Percentiles rank a stretch among this genome's conserved stretches.
Evolutionary conservation across 2,113 vertebrate species (phyloP).

Genomic region (Cathartes aura): DNA sequence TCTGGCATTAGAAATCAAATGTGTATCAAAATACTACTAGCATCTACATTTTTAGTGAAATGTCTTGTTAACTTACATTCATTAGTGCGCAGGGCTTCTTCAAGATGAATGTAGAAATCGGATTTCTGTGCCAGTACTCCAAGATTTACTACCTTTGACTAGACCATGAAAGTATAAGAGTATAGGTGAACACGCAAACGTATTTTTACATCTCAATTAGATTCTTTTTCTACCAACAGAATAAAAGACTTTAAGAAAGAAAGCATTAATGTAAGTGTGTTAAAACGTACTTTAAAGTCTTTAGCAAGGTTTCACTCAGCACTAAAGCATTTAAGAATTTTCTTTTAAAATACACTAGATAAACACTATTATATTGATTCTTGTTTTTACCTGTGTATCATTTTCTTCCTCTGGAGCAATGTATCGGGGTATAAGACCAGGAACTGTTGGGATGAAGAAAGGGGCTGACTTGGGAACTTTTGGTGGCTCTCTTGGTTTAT

Average conservation of each 20-base stretch:
- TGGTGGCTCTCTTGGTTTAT: constrained; percentile 89
- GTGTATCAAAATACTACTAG: neutral
- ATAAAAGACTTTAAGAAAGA: neutral
- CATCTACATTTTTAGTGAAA: neutral
- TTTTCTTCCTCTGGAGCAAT: constrained; percentile 57
- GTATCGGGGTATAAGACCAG: constrained; percentile 89
- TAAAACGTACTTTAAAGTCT: neutral
- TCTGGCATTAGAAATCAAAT: neutral
- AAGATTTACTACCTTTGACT: constrained; percentile 90
- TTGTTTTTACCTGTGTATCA: constrained; percentile 74
- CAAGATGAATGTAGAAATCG: constrained; percentile 83
- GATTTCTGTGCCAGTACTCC: constrained; percentile 87
- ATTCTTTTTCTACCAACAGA: neutral
- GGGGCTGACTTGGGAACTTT: constrained; percentile 86
- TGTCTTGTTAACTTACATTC: constrained; percentile 82
- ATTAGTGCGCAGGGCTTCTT: constrained; percentile 77
- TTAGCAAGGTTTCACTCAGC: neutral
- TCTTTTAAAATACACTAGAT: neutral
- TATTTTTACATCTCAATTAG: neutral
- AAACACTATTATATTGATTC: neutral
- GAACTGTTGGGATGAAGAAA: constrained; percentile 94
- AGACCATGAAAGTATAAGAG: constrained; percentile 31
- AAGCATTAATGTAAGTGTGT: neutral
- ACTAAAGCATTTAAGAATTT: neutral
- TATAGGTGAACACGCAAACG: neutral